These are phyloP conservation scores for Drosophila nr. medialis DNA, from an alignment of 2,888 invertebrate species.

Conservation along the genomic window DNA sequence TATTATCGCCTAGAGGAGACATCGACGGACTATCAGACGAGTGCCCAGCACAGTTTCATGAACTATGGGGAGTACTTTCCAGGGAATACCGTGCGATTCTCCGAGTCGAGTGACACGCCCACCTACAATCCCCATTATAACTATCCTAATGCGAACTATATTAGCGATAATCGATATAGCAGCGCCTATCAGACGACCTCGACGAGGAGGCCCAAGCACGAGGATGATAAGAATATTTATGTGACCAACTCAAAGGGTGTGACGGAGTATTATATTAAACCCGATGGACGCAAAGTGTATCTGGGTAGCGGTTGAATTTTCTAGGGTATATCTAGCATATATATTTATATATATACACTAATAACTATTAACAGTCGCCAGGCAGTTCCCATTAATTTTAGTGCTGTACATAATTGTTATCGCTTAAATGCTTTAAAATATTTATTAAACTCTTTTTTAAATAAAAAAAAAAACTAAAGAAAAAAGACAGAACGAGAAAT, in stretches of 20 bases:
- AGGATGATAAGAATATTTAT: conserved; percentile 82
- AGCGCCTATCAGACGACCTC: conserved; percentile 49
- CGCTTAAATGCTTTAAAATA: conserved; percentile 44
- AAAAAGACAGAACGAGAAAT: conserved; percentile 3
- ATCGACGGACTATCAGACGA: conserved; percentile 18
- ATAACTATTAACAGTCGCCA: conserved; percentile 16
- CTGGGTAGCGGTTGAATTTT: conserved; percentile 52
- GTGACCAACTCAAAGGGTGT: conserved; percentile 82
- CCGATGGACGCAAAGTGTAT: conserved; percentile 81
- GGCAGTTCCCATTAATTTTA: conserved; percentile 49
- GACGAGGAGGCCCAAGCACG: conserved; percentile 51
- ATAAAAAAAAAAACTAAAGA: not conserved
- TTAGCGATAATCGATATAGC: conserved; percentile 69
- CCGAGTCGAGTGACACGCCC: conserved; percentile 24
- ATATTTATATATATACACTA: not conserved
- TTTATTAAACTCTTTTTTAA: conserved; percentile 58
- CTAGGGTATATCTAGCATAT: not conserved
- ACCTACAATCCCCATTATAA: conserved; percentile 49
- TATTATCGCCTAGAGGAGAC: conserved; percentile 65
- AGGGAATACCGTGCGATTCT: conserved; percentile 38
- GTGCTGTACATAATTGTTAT: conserved; percentile 64
- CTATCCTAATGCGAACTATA: conserved; percentile 72
- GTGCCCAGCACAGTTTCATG: conserved; percentile 36
- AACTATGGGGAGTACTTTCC: conserved; percentile 68
- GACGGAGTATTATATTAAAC: conserved; percentile 82